Evolutionary conservation across 2,797 vertebrate genomes (phyloP), one percentile per base, ranked within the genome.

Genomic region (Poecilia picta): DNA sequence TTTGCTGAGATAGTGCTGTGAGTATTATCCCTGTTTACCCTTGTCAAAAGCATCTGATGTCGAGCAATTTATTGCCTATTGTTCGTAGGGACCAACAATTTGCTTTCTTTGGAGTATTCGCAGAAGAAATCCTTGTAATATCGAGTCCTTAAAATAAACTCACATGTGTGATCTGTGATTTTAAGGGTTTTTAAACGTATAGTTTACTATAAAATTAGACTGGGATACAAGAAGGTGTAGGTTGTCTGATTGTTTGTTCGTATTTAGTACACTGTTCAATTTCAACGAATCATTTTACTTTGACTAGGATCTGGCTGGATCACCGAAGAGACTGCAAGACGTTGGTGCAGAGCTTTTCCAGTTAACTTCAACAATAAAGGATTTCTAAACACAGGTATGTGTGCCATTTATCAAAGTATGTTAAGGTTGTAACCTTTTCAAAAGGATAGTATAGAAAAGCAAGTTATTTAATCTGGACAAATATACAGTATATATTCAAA

Each of bases 331-430:
- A 91, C 39, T 77, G 72, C 87, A 82, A 78, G 86, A 86, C 79
- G 31, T 89, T 81, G 93, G 93, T 88, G 90, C 92, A 77, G 0
- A 62, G 72, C 86, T 83, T 91, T 94, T 91, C 87, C 91, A 81
- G 43, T 82, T 84, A 47, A 81, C 83, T 89, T 81, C 71, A 86
- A 91, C 83, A 86, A 82, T 88, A 81, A 77, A 85, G 87, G 87
- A 88, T 87, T 88, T 86, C 72, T 85, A 43, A 91, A 81, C 90
- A 84, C 87, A 92, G 92, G 94, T 95, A 89, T 25, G 20, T 66
- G 20, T 25, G 18, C 16, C 31, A 39, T 70, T 5, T 12, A n/a
- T 13, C 12, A 0, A 43, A n/a, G 66, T 6, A 28, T 70, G 66
- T 13, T 70, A 8, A 39, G 36, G 36, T 39, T 39, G 23, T 70